Percentiles rank a stretch among this genome's conserved stretches.
Evolutionary conservation across 2,888 invertebrate genomes (phyloP).

Genomic region (Acanthosepion lycidas): DNA sequence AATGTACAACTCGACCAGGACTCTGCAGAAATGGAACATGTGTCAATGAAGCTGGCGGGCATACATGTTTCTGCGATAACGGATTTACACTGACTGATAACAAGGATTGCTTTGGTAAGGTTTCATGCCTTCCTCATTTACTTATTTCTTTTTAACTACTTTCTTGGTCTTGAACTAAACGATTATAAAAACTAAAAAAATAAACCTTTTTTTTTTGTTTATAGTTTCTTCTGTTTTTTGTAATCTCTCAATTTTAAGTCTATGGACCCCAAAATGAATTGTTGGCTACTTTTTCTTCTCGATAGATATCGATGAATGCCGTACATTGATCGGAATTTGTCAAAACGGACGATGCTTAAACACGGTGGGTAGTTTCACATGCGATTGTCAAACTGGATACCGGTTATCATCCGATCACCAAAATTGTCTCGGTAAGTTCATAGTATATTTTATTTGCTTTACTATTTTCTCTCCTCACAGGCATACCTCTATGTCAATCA

Average conservation of each 20-base stretch:
- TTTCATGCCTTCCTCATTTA: background rate
- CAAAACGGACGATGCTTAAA: slow-evolving; percentile 86
- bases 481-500: no score
- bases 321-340: slow-evolving; percentile 81
- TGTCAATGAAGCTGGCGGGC: slow-evolving; percentile 87
- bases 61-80: slow-evolving; percentile 86
- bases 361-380: slow-evolving; percentile 84
- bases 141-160: background rate
- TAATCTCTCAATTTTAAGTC: no score
- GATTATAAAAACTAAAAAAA: no score
- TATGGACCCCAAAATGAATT: background rate
- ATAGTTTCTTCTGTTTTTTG: no score
- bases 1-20: slow-evolving; percentile 86
- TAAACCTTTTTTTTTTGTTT: no score
- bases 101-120: slow-evolving; percentile 84
- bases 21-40: slow-evolving; percentile 88
- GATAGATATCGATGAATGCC: slow-evolving; percentile 86
- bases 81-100: slow-evolving; percentile 83
- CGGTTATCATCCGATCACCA: slow-evolving; percentile 80
- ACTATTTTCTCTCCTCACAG: background rate
- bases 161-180: no score
- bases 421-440: slow-evolving; percentile 68
- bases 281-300: background rate
- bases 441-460: background rate
- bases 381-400: slow-evolving; percentile 85